Conservation (phyloP, 2,113 vertebrate genomes). For the Bujurquina vittata region DNA sequence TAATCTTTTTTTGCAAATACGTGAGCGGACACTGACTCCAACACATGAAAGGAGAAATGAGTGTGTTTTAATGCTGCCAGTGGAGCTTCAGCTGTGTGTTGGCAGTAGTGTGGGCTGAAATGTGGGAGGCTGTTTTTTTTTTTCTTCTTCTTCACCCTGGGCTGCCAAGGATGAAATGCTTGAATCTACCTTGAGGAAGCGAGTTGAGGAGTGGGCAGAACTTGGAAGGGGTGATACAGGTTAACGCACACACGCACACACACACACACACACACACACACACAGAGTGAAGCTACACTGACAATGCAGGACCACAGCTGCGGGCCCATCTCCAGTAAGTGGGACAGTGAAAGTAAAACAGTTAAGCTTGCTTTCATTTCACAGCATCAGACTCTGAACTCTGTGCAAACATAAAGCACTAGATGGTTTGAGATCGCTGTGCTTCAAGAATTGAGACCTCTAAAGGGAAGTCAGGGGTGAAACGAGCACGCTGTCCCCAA, state of each 20-base stretch:
- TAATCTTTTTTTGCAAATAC: slow-evolving; percentile 25
- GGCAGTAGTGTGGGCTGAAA: slow-evolving; percentile 27
- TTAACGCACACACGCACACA: slow-evolving; percentile 31
- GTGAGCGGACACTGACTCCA: slow-evolving; percentile 19
- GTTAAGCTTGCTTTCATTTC: slow-evolving; percentile 40
- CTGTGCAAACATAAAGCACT: slow-evolving; percentile 12
- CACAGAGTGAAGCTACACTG: neutral
- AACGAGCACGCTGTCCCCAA: neutral
- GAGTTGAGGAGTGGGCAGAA: slow-evolving; percentile 59
- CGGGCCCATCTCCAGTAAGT: slow-evolving; percentile 12
- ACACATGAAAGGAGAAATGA: neutral
- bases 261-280: neutral
- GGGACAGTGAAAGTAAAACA: slow-evolving; percentile 32
- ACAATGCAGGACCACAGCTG: neutral
- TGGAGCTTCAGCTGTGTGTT: slow-evolving; percentile 13
- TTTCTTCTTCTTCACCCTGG: slow-evolving; percentile 26
- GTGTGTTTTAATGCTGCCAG: slow-evolving; percentile 21
- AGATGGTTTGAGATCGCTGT: slow-evolving; percentile 2
- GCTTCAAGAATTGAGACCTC: slow-evolving; percentile 11
- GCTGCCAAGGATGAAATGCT: slow-evolving; percentile 44
- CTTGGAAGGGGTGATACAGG: slow-evolving; percentile 41
- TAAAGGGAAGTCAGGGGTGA: slow-evolving; percentile 26
- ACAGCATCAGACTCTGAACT: slow-evolving; percentile 35
- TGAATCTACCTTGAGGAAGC: slow-evolving; percentile 56
- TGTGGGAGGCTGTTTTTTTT: slow-evolving; percentile 50